These are phyloP conservation scores for Fratercula arctica DNA, from an alignment of 2,797 vertebrate species.

Conservation along the genomic window DNA sequence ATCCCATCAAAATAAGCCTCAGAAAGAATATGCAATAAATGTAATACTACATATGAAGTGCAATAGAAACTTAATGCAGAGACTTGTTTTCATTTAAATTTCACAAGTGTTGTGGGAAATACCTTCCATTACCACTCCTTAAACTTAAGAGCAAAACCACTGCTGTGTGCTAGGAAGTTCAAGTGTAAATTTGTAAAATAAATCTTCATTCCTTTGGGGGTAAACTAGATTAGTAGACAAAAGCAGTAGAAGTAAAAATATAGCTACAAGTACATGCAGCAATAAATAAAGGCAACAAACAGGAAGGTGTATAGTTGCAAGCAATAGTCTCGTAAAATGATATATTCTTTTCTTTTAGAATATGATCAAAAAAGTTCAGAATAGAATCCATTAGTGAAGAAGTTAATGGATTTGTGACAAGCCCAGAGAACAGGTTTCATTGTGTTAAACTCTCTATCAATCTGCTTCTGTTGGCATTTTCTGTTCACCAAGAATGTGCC, in stretches of 20 bases:
- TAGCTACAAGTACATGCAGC: background rate
- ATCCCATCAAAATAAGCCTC: background rate
- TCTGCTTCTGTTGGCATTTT: background rate
- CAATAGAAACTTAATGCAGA: background rate
- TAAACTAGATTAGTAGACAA: slow-evolving; percentile 15
- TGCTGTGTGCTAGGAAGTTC: slow-evolving; percentile 12
- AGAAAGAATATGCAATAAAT: background rate
- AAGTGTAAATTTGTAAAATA: slow-evolving; percentile 36
- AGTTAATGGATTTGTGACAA: background rate
- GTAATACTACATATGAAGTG: background rate
- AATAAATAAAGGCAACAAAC: background rate
- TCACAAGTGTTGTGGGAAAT: background rate
- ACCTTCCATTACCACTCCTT: background rate
- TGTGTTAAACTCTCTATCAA: background rate
- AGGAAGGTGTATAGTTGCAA: background rate
- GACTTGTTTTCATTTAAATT: background rate
- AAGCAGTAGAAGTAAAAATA: slow-evolving; percentile 6
- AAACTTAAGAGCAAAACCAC: background rate
- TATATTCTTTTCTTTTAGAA: background rate
- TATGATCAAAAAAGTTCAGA: background rate
- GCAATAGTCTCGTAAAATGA: background rate
- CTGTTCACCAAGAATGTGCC: background rate
- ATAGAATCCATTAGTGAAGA: background rate
- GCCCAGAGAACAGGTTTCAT: background rate
- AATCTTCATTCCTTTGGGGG: slow-evolving; percentile 20